Evolutionary conservation across 2,888 invertebrate species (phyloP).

Genomic region (Actias luna): DNA sequence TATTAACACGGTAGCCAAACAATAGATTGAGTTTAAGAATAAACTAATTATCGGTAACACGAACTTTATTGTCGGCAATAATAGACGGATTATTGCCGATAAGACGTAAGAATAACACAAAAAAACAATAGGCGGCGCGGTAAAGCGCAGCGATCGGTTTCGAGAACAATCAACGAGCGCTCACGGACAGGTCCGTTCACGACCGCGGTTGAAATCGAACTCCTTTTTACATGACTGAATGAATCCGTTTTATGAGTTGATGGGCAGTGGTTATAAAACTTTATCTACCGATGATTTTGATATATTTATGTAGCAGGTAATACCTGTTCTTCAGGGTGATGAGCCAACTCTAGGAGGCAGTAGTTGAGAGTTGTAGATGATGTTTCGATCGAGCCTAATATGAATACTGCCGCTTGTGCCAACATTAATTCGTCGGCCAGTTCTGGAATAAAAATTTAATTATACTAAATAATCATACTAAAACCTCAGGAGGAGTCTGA

Average conservation of each 20-base stretch:
- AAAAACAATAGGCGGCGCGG: too few relatives aligned
- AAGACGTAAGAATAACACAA: too few relatives aligned
- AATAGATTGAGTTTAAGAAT: too few relatives aligned
- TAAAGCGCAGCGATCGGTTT: too few relatives aligned
- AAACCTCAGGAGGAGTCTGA: too few relatives aligned
- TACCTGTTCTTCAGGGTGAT: conserved; percentile 60
- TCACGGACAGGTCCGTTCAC: too few relatives aligned
- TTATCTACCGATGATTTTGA: background rate
- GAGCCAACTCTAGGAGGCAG: conserved; percentile 56
- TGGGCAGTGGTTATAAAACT: background rate
- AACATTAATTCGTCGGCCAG: conserved; percentile 61
- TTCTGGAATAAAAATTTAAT: conserved; percentile 37
- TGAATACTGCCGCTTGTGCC: conserved; percentile 64
- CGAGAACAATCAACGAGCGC: too few relatives aligned
- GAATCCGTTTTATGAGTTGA: background rate
- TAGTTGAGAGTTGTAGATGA: conserved; percentile 56
- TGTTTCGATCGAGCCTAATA: conserved; percentile 63
- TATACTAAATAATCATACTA: background rate
- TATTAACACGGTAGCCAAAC: too few relatives aligned
- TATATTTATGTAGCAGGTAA: background rate
- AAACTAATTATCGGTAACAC: too few relatives aligned
- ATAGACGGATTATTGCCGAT: too few relatives aligned
- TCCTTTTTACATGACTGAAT: background rate
- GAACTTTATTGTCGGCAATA: too few relatives aligned
- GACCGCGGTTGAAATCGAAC: too few relatives aligned